Evolutionary conservation across 2,113 vertebrate genomes (phyloP), one percentile per base, ranked within the genome.

Genomic region (Scolopax mira): DNA sequence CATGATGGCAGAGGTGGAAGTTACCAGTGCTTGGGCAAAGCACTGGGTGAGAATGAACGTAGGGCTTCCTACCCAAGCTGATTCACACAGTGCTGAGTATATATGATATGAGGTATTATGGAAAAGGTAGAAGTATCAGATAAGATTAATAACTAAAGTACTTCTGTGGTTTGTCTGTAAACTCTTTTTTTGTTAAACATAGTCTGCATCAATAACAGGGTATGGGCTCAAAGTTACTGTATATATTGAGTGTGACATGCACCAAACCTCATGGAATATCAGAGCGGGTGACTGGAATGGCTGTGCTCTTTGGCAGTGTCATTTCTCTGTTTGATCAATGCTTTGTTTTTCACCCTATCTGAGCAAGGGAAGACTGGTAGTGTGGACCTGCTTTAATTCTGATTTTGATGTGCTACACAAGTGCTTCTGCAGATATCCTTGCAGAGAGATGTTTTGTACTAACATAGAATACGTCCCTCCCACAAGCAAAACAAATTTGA

Each of bases 221-320:
- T 73, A 58, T 11, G 30, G 49, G 17, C 70, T 62, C 39, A 44
- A 24, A 73, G 10, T 84, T 70, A 48, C 27, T 0, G 1, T 35
- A 2, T 27, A 1, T 13, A 4, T 67, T 39, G 49, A 60, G 33
- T 88, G 75, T 94, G 31, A 65, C 22, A 2, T 58, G 78, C 8
- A 30, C 16, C 6, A 11, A 58, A 35, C 33, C 7, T 19, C 24
- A 9, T 10, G 35, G 52, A 65, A 7, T 70, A 13, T 46, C 9
- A 14, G 48, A 23, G 46, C 49, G 41, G 44, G 35, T 85, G 74
- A 15, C 30, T 7, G 1, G 61, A 82, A 48, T n/a, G 18, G 33
- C 57, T 72, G 33, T 51, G 57, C 33, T 71, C 0, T 58, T 64
- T 82, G 1, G 0, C 5, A 5, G 3, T 37, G 35, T 5, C 5